Base-by-base conservation (phyloP, 2,113 vertebrate species). In the Murina feae region DNA sequence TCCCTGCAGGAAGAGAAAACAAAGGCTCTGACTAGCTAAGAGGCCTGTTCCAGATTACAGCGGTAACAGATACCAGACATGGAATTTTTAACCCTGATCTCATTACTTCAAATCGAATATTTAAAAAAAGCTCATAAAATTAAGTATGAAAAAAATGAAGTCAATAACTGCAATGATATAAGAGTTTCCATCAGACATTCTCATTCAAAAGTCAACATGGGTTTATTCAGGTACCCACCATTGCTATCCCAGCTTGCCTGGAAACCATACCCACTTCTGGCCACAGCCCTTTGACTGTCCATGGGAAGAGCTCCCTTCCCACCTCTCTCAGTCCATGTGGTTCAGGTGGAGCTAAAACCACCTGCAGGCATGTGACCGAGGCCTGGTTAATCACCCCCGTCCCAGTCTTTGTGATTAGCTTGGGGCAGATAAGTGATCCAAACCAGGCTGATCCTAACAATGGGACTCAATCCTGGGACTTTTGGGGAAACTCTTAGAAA, bases 61-160 rank as follows among this genome's bases (percentile, higher is more conserved):
- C 89, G 4, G 60, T 16, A 42, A 82, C 2, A 81, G 60, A 49
- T 30, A 82, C 17, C 44, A 72, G 39, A 95, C 69, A 83, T 18
- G 53, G 5, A 20, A 42, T 60, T 92, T 86, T 79, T 47, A 75
- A 72, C 55, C 1, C 47, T 91, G 44, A 85, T n/a, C 76, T 80
- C 39, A 44, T 83, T 60, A 66, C 53, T 87, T 81, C 81, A 85
- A 85, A 80, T 86, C 58, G 71, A 49, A 47, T n/a, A 84, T 91
- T 78, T 78, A 2, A 7, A 66, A 66, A 90, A 86, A 85, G 55
- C 78, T 42, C 51, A 81, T 86, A 74, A 86, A 89, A 81, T 87
- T 86, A 82, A 83, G 28, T 30, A 63, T 60, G 58, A 75, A 94
- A 68, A 80, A 92, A 30, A 60, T 66, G 51, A 93, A 91, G 75